phyloP scores from a whole-genome alignment of 2,888 invertebrate genomes.

The Lasioglossum calceatum region DNA sequence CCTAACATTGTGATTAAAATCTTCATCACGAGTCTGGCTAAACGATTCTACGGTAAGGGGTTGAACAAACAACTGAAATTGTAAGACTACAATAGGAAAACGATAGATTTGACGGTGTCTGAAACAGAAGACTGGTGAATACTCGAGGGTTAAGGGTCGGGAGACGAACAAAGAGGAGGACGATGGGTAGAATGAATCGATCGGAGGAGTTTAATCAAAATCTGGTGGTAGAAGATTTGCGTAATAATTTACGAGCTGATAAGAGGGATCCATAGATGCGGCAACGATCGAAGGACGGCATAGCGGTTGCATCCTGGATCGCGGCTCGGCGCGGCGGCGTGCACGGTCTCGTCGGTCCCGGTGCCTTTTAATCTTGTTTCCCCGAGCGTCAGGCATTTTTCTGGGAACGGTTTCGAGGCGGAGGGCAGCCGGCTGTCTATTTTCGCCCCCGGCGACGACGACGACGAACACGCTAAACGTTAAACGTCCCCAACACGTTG shows the following conservation, averaged over 20 bases:
- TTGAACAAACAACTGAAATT: too few relatives aligned
- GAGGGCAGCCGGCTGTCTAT: constrained; percentile 71
- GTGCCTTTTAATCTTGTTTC: constrained; percentile 72
- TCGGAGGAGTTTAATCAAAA: constrained; percentile 1
- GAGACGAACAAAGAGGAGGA: background rate
- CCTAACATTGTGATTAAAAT: too few relatives aligned
- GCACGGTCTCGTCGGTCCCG: background rate
- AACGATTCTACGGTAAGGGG: too few relatives aligned
- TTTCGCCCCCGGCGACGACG: constrained; percentile 64
- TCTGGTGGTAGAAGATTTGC: background rate
- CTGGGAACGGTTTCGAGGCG: constrained; percentile 72
- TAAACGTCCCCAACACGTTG: constrained; percentile 62
- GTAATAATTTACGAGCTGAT: background rate
- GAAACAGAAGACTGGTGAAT: too few relatives aligned
- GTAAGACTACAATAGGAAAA: too few relatives aligned
- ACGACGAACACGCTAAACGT: constrained; percentile 58
- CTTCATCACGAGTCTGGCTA: too few relatives aligned
- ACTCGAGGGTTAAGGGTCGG: background rate
- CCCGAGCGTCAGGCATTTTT: constrained; percentile 77
- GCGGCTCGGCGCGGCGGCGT: background rate
- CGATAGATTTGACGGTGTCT: too few relatives aligned
- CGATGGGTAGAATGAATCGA: background rate
- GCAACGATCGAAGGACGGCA: background rate
- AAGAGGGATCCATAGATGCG: background rate
- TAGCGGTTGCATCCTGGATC: constrained; percentile 1